Percentiles rank a stretch among this genome's conserved stretches.
Evolutionary conservation across 2,113 vertebrate genomes (phyloP).

Genomic region (Syrmaticus mikado): DNA sequence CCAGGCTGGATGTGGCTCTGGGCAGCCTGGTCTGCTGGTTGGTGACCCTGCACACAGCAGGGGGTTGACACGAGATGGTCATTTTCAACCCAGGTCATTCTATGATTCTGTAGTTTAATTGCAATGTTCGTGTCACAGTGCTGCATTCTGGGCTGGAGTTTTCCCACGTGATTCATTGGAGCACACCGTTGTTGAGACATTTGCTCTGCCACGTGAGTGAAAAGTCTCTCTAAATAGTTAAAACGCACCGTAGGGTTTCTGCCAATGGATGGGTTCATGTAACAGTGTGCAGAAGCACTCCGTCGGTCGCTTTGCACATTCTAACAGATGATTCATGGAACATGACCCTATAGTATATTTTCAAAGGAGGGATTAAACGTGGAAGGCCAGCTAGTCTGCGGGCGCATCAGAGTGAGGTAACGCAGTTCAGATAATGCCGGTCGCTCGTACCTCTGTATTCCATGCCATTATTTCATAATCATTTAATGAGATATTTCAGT

Average conservation of each 20-base stretch:
- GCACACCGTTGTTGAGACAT: fast-evolving
- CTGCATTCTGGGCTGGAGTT: background rate
- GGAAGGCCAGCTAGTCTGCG: background rate
- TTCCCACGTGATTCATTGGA: background rate
- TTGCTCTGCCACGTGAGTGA: background rate
- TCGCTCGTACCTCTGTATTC: background rate
- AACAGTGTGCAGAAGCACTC: background rate
- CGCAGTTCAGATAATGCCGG: background rate
- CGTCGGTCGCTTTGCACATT: background rate
- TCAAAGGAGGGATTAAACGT: background rate
- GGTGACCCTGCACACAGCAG: too few relatives aligned
- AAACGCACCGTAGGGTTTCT: background rate
- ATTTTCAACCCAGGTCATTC: too few relatives aligned
- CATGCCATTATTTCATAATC: conserved; percentile 11
- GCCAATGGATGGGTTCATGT: background rate
- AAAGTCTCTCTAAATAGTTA: background rate
- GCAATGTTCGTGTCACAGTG: background rate
- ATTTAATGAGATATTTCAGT: background rate
- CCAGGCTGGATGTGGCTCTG: too few relatives aligned
- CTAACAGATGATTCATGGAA: background rate
- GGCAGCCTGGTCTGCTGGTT: too few relatives aligned
- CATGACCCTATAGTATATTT: fast-evolving
- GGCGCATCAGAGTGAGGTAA: background rate
- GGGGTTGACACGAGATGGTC: too few relatives aligned
- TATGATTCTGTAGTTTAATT: background rate